Base-by-base conservation (phyloP, 2,888 invertebrate species). In the Eupithecia pulchellata region DNA sequence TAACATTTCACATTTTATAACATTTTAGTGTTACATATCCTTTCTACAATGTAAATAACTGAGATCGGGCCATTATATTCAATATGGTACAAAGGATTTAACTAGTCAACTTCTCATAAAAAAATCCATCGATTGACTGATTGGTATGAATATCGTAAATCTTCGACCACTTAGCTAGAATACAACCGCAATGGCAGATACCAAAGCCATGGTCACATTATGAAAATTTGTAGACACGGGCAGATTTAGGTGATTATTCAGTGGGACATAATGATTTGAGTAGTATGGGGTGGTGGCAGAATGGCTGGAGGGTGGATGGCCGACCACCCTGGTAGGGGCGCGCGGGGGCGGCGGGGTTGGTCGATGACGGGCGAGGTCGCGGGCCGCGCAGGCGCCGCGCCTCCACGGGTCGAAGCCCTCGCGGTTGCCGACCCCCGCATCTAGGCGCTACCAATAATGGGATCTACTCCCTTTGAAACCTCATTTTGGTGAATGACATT, bases 351-450 rank as follows among this genome's bases (percentile, higher is more conserved):
- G 79, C 79, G 80, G 83, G 84, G 87, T 84, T 87, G 89, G 88
- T 89, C 88, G 89, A 87, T 88, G 88, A 81, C 86, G 86, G 85
- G 86, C 84, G 87, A 84, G 89, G 87, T 83, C 89, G 42, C 52
- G 11, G 92, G 13, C 17, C 58, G 58, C 93, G 92, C 92, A 89
- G 81, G 91, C 92, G 92, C 91, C 79, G 64, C 64, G 65, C 66
- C 52, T 47, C 30, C 80, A 77, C 82, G 84, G 92, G 91, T 91
- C 92, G 90, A 89, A 90, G 91, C 87, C 90, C 92, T 91, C 88
- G 82, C 89, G 92, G 90, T 89, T 91, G 88, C 89, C 91, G 92
- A 92, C 92, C 93, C 87, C 87, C 80, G 80, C 77, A 84, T 88
- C 89, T 89, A 89, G 87, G 86, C 86, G 82, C 84, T 81, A 83